A percentile compares a stretch with the other conserved stretches of the same genome.
These are phyloP conservation scores for Campoplex nolae DNA, from an alignment of 2,888 invertebrate species.

Conservation along the genomic window DNA sequence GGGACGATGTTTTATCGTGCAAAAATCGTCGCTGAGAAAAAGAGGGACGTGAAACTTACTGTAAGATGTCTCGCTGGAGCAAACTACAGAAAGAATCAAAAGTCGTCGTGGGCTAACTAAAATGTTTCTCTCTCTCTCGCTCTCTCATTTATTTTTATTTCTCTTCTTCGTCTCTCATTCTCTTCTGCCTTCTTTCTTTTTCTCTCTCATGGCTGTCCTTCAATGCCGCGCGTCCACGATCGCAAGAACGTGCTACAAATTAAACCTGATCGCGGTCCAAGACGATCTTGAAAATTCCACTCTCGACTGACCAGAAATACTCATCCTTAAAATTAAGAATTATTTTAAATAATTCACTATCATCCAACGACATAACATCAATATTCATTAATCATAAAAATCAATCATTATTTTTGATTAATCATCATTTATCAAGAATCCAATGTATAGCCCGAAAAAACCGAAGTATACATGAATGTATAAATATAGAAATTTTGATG, in stretches of 20 bases:
- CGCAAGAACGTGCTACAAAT: constrained; percentile 84
- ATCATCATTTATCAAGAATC: not conserved
- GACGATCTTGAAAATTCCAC: constrained; percentile 81
- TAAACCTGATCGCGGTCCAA: constrained; percentile 79
- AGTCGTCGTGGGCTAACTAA: constrained; percentile 66
- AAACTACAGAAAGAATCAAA: constrained; percentile 62
- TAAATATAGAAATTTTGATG: not conserved
- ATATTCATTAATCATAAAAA: constrained; percentile 11
- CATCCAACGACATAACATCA: constrained; percentile 1
- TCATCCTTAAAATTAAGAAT: not conserved
- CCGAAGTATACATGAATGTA: not conserved
- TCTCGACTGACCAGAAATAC: constrained; percentile 33
- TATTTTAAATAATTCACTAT: constrained; percentile 12
- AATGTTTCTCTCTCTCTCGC: constrained; percentile 61
- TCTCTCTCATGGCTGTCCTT: constrained; percentile 73
- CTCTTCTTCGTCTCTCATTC: not conserved
- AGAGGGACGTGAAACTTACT: constrained; percentile 68
- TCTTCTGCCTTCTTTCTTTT: constrained; percentile 17
- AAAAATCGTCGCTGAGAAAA: constrained; percentile 77
- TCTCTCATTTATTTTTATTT: constrained; percentile 37
- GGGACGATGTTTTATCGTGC: constrained; percentile 81
- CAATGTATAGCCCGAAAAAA: not conserved
- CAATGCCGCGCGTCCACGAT: constrained; percentile 55
- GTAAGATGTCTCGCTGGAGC: constrained; percentile 50
- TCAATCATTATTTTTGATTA: not conserved